Base-by-base conservation (phyloP, 2,888 invertebrate genomes). In the Oscheius sp. region DNA sequence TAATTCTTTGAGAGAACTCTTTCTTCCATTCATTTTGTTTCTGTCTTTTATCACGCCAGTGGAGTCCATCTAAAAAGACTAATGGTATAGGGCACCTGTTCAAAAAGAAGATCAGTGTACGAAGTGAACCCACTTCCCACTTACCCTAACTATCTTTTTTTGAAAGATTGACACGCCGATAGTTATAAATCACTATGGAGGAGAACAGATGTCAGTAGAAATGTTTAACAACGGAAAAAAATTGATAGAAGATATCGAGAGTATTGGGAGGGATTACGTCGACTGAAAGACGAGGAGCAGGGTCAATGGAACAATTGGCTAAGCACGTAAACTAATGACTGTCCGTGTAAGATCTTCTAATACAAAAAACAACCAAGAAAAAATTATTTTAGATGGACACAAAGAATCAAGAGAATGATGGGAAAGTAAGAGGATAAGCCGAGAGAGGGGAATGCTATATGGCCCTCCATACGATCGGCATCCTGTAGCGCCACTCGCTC, bases 251-350 rank as follows among this genome's bases (percentile, higher is more conserved):
- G 22, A 47, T 6, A 20, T 5, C 3, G 22, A 47, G 12, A 24
- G 47, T 12, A 12, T 17, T 22, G 47, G 6, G 24, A 24, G 3
- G 6, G 47, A 22, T 47, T 24, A 47, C 20, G 12, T 5, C 24
- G 47, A 47, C 24, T 22, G 47, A 47, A 47, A 12, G 24, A 47
- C 22, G 47, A 12, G 20, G 47, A 24, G 12, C 47, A 47, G 47
- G 47, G 47, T 47, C 47, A 47, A 47, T 47, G 24, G 47, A 47
- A 47, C 47, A 47, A 24, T 47, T 47, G 47, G 22, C 47, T 14
- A 12, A 17, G 8, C 26, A 17, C 30, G 54, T 22, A 54, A 33
- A 33, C 54, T 33, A 54, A 22, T 54, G 54, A 33, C 54, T 33
- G 33, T 22, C 32, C 54, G 33, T 30, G 54, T 54, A 54, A 54